Conservation (phyloP, 2,797 vertebrate species). For the Sebastes minor region DNA sequence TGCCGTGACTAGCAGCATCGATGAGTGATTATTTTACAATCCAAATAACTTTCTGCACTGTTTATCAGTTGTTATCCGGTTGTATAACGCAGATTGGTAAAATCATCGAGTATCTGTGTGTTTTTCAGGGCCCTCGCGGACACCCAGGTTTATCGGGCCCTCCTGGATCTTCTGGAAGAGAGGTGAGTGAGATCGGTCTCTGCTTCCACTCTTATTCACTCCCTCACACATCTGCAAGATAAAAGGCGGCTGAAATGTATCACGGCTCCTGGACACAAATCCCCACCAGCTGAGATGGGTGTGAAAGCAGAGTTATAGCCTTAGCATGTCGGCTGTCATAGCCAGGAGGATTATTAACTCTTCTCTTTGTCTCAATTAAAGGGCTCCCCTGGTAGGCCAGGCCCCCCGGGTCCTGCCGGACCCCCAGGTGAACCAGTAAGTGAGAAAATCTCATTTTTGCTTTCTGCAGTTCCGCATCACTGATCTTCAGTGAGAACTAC, state of each 20-base stretch:
- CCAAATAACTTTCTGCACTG: not conserved
- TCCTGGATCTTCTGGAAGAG: conserved; percentile 81
- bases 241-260: conserved; percentile 43
- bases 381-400: conserved; percentile 92
- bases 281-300: conserved; percentile 50
- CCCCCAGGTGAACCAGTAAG: conserved; percentile 95
- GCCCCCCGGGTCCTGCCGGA: conserved; percentile 90
- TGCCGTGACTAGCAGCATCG: not conserved
- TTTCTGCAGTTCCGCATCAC: conserved; percentile 23
- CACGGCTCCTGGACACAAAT: conserved; percentile 49
- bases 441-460: conserved; percentile 53
- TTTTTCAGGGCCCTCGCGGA: conserved; percentile 88
- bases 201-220: conserved; percentile 15
- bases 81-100: not conserved
- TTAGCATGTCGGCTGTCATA: conserved; percentile 30
- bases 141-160: conserved; percentile 87
- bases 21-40: conserved; percentile 4
- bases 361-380: conserved; percentile 78
- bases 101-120: conserved; percentile 5
- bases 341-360: conserved; percentile 42
- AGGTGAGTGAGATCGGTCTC: conserved; percentile 63
- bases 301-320: conserved; percentile 34
- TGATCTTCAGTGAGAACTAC: conserved; percentile 14
- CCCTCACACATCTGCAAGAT: conserved; percentile 29
- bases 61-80: not conserved